phyloP scores from a whole-genome alignment of 2,113 vertebrate genomes.

The Meleagris gallopavo region DNA sequence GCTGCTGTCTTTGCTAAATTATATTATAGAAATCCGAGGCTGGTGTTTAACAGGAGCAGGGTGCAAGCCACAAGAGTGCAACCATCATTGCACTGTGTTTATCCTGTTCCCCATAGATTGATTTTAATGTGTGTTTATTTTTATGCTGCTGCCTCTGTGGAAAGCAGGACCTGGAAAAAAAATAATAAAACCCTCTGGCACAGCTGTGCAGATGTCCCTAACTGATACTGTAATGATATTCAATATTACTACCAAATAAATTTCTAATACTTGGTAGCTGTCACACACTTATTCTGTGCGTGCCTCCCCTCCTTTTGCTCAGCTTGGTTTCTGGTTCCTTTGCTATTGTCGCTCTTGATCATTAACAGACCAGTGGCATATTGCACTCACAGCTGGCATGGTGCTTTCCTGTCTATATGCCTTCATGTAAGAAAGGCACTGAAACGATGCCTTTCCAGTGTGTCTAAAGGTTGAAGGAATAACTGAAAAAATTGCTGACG shows the following conservation, averaged over 20 bases:
- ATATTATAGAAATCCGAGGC: not conserved
- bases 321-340: slow-evolving; percentile 3
- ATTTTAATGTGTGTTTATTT: slow-evolving; percentile 5
- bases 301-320: not conserved
- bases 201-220: not conserved
- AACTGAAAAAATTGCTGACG: slow-evolving; percentile 30
- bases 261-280: not conserved
- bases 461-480: slow-evolving; percentile 32
- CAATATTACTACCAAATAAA: not conserved
- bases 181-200: not conserved
- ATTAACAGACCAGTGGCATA: slow-evolving; percentile 6
- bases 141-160: not conserved
- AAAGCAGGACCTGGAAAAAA: not conserved
- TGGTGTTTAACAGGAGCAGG: not conserved
- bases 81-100: not conserved
- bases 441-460: not conserved
- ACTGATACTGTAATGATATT: not conserved
- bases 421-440: not conserved
- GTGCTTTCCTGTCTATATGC: slow-evolving; percentile 12
- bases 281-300: not conserved
- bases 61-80: not conserved
- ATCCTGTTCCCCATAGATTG: not conserved
- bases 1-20: not conserved
- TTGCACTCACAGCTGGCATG: slow-evolving; percentile 7
- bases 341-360: not conserved